phyloP scores from a whole-genome alignment of 2,888 invertebrate genomes.

The Andrena hattorfiana region DNA sequence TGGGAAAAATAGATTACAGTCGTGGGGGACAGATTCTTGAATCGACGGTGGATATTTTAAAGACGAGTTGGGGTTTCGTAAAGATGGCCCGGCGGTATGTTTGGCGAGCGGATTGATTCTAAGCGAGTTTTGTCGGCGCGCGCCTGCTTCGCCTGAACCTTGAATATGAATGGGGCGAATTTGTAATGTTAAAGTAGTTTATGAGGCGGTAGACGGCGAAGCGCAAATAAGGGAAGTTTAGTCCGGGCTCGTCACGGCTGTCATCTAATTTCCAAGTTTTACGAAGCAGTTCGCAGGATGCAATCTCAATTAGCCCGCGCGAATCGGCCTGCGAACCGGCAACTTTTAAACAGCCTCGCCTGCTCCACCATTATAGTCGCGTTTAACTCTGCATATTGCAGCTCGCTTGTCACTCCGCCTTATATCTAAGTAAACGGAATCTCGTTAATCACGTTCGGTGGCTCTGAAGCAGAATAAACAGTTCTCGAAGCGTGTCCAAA shows the following conservation, averaged over 20 bases:
- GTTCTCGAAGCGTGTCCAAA: background rate
- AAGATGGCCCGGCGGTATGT: background rate
- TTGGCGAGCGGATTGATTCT: background rate
- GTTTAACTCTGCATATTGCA: conserved; percentile 8
- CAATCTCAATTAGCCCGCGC: conserved; percentile 39
- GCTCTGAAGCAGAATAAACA: background rate
- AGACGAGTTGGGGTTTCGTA: background rate
- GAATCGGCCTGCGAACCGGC: conserved; percentile 17
- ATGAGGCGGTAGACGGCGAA: background rate
- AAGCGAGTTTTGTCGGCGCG: background rate
- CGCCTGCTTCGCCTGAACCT: conserved; percentile 1
- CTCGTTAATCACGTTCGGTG: background rate
- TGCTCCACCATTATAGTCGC: conserved; percentile 1
- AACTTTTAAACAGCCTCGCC: conserved; percentile 27
- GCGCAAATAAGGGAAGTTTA: conserved; percentile 55
- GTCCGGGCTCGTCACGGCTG: conserved; percentile 34
- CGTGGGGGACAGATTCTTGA: too few relatives aligned
- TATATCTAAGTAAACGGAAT: background rate
- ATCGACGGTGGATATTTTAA: background rate
- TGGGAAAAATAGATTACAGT: too few relatives aligned
- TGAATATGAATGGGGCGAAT: conserved; percentile 10
- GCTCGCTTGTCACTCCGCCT: background rate
- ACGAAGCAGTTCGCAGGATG: conserved; percentile 41
- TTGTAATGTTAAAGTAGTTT: conserved; percentile 34
- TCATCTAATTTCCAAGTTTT: conserved; percentile 59